Evolutionary conservation across 1,140 invertebrate genomes (phyloP).

Genomic region (Drosophila pseudoananassae): DNA sequence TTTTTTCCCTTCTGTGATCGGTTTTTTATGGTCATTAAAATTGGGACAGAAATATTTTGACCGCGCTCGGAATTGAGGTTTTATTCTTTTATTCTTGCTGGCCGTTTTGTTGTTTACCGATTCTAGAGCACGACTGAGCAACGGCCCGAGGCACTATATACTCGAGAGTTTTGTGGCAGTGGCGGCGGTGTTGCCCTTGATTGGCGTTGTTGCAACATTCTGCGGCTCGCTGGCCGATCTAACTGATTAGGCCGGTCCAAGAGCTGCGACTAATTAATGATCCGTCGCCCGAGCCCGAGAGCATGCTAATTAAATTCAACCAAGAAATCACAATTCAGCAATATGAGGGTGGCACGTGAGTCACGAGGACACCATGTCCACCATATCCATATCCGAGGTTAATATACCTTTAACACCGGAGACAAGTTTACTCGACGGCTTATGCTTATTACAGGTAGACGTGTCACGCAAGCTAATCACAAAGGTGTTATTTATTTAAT

Average conservation of each 20-base stretch:
- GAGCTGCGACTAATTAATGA: conserved; percentile 72
- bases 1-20: conserved; percentile 49
- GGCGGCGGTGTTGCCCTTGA: conserved; percentile 53
- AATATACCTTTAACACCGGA: background rate
- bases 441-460: background rate
- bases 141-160: conserved; percentile 25
- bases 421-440: background rate
- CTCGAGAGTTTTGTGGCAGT: conserved; percentile 23
- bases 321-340: conserved; percentile 29
- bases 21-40: conserved; percentile 81
- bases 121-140: conserved; percentile 63
- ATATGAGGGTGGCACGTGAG: conserved; percentile 37
- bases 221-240: conserved; percentile 52
- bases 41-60: conserved; percentile 81
- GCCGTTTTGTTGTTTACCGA: conserved; percentile 26
- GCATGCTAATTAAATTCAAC: conserved; percentile 71
- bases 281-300: conserved; percentile 38
- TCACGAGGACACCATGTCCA: conserved; percentile 4
- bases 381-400: no score
- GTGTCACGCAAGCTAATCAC: conserved; percentile 1
- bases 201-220: conserved; percentile 47
- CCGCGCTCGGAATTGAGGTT: conserved; percentile 33
- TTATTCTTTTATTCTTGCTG: conserved; percentile 19
- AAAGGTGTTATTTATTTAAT: background rate
- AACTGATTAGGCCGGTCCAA: conserved; percentile 52